Base-by-base conservation (phyloP, 1,140 invertebrate species). In the Drosophila elegans region DNA sequence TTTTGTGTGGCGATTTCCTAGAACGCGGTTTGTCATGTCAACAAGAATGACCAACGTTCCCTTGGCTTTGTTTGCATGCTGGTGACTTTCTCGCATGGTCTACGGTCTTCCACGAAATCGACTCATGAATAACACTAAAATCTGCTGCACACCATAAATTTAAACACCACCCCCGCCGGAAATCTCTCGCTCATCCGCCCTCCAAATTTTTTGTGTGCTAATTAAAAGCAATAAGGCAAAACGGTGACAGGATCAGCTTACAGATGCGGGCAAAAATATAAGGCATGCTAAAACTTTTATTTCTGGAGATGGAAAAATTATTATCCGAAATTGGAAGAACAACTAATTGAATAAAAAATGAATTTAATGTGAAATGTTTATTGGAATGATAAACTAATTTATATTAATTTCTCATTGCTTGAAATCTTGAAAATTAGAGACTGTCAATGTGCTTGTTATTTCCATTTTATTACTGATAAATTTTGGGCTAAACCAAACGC, bases 11-110 rank as follows among this genome's bases (percentile, higher is more conserved):
- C 10, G 32, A 54, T 63, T 74, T 74, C 38, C 36, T 55, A 44
- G 72, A 74, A 74, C 29, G 25, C 6, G 38, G 29, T 42, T 53
- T 53, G 60, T 62, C 60, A 63, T 54, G 60, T 63, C 60, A 54
- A 44, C 60, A 54, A 63, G 29, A 54, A 52, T 61, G 16, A 10
- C 39, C 39, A 44, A 25, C 25, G 60, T 71, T 69, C 51, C 44
- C 64, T 55, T 71, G 67, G 42, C 63, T 69, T 69, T 36, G 63
- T 41, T 48, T 69, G 46, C 46, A 21, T 34, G 13, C 27, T 52
- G 34, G 11, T 53, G 42, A 42, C 32, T 68, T 53, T 32, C 54
- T 56, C 27, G 39, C n/a, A n/a, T 11, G 25, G 39, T 9, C 32
- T 13, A 39, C 16, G 36, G 16, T 69, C 27, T 52, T 72, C 68